phyloP scores from a whole-genome alignment of 2,888 invertebrate species.

The Oligia fasciuncula region DNA sequence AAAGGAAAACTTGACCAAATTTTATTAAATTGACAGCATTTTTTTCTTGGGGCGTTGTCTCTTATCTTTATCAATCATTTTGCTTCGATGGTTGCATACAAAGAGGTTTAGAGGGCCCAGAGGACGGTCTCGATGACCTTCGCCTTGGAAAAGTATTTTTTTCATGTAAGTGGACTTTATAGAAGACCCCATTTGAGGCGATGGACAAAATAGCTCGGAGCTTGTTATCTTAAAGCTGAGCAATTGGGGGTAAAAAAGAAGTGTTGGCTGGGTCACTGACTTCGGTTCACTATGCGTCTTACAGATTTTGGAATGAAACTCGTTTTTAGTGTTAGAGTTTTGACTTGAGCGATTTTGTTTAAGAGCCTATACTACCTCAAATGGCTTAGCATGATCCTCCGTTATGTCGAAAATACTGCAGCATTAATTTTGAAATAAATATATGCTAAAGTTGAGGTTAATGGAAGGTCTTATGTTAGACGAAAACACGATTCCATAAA shows the following conservation, averaged over 20 bases:
- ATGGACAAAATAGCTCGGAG: constrained; percentile 30
- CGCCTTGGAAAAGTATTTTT: constrained; percentile 57
- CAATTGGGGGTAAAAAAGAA: constrained; percentile 51
- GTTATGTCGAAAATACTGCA: no score
- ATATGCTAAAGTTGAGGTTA: no score
- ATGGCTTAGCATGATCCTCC: no score
- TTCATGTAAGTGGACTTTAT: constrained; percentile 59
- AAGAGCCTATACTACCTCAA: no score
- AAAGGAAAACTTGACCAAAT: constrained; percentile 12
- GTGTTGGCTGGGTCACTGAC: constrained; percentile 32
- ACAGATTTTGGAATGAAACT: constrained; percentile 4
- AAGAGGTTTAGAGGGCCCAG: constrained; percentile 61
- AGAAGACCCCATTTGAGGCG: constrained; percentile 33
- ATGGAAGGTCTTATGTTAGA: no score
- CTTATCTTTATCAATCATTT: constrained; percentile 79
- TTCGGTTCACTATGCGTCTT: not conserved
- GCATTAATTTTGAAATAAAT: no score
- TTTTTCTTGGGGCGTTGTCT: constrained; percentile 62
- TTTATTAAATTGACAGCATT: constrained; percentile 70
- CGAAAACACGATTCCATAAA: no score
- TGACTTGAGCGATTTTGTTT: constrained; percentile 8
- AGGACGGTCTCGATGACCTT: constrained; percentile 54
- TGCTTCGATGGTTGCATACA: constrained; percentile 72
- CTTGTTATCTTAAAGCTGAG: constrained; percentile 54
- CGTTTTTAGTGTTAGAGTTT: constrained; percentile 7